These are phyloP conservation scores for Epinephelus lanceolatus DNA, from an alignment of 2,113 vertebrate genomes.

Conservation along the genomic window DNA sequence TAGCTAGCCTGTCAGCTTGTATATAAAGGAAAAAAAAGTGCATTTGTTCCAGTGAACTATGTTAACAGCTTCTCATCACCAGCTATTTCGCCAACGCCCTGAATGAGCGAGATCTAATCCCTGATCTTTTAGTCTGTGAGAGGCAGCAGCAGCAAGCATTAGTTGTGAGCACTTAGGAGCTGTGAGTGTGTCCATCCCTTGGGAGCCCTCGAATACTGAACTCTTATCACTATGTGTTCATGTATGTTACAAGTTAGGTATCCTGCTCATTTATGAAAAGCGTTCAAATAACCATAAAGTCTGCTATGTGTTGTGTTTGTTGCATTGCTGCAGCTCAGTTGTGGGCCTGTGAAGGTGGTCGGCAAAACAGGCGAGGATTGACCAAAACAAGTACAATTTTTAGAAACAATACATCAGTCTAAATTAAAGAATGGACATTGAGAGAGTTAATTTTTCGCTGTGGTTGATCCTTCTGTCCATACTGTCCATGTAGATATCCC, in stretches of 20 bases:
- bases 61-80: slow-evolving; percentile 40
- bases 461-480: not conserved
- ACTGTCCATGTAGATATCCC: not conserved
- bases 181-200: slow-evolving; percentile 53
- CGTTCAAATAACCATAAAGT: too few relatives aligned
- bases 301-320: too few relatives aligned
- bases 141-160: slow-evolving; percentile 49
- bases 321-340: not conserved
- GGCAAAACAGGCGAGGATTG: not conserved
- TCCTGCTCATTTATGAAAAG: not conserved
- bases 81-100: slow-evolving; percentile 78
- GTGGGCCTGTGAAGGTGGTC: not conserved
- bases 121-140: slow-evolving; percentile 44
- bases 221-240: slow-evolving; percentile 32
- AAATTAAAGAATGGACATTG: not conserved
- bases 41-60: slow-evolving; percentile 15
- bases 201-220: slow-evolving; percentile 49
- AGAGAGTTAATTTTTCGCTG: too few relatives aligned
- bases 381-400: not conserved
- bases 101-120: slow-evolving; percentile 44
- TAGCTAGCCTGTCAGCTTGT: not conserved
- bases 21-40: not conserved
- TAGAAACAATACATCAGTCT: not conserved
- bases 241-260: not conserved
- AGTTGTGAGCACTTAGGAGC: slow-evolving; percentile 62